These are phyloP conservation scores for Andricus grossulariae DNA, from an alignment of 1,140 invertebrate genomes.

Conservation along the genomic window DNA sequence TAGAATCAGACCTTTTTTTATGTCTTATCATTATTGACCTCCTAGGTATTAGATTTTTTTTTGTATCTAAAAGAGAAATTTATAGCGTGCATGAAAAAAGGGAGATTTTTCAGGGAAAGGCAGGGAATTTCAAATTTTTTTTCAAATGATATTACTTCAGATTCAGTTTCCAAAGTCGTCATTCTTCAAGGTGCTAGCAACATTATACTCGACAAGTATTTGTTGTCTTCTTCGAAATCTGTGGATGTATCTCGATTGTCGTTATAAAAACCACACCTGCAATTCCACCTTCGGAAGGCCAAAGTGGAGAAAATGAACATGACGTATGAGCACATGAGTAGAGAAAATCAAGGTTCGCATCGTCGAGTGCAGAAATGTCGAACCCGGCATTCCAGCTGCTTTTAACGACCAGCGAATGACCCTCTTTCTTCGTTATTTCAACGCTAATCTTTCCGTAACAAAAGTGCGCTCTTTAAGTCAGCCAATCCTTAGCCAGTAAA, in stretches of 20 bases:
- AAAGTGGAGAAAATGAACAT: conserved; percentile 4
- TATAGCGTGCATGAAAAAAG: too few species aligned
- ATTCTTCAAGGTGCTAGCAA: not conserved
- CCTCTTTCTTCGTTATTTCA: conserved; percentile 40
- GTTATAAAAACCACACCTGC: not conserved
- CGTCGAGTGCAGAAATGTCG: conserved; percentile 46
- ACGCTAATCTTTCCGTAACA: conserved; percentile 32
- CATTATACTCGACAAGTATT: not conserved
- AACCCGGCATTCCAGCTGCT: conserved; percentile 46
- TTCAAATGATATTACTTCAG: not conserved
- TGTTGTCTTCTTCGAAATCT: conserved; percentile 10
- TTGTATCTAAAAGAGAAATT: too few species aligned
- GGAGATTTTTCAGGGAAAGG: too few species aligned
- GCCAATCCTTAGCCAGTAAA: not conserved
- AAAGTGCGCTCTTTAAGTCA: not conserved
- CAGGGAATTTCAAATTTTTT: too few species aligned
- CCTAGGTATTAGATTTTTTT: too few species aligned
- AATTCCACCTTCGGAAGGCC: conserved; percentile 6
- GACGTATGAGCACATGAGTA: conserved; percentile 4
- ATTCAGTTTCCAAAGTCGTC: not conserved
- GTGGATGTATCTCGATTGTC: too few species aligned
- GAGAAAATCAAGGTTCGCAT: conserved; percentile 30
- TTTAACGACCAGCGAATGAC: conserved; percentile 46
- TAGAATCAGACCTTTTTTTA: too few species aligned
- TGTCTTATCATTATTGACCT: too few species aligned